Evolutionary conservation across 1,140 invertebrate species (phyloP), one percentile per base, ranked within the genome.

Genomic region (Caenorhabditis elegans): DNA sequence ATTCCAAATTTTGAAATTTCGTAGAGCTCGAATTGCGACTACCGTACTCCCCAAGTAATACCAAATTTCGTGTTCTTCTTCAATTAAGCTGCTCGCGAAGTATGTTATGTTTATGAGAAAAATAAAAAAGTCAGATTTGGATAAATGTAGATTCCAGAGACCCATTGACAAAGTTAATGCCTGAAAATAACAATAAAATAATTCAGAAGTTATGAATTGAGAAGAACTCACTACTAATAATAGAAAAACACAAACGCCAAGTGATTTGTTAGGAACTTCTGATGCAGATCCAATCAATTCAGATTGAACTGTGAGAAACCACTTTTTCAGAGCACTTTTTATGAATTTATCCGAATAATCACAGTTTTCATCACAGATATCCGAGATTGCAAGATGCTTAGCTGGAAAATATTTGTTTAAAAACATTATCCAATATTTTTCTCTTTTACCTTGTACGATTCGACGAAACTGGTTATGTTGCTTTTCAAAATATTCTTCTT

Each of bases 1-100:
- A 2, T 77, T 22, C 19, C 34, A n/a, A 8, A 3, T 51, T 28
- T 24, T 26, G 1, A 77, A 15, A 10, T 17, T 28, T 19, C 3
- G 22, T 19, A 48, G 11, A 2, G 19, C 34, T 15, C 13, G 26
- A 31, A 28, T 8, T 13, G 19, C 22, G 0, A 80, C 46, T 34
- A 48, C 47, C 0, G 43, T 49, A n/a, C 75, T 77, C 78, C 53
- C 24, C 28, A 48, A 26, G 31, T 49, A 82, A 28, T 28, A 88
- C 86, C 87, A 87, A 24, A 87, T 51, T 75, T 88, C 87, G 60
- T 87, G 87, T 75, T 87, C 86, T 48, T 87, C 87, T 60, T 87
- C 86, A 11, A 84, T 77, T n/a, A 85, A 87, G 51, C 87, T 88
- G 5, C 86, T 88, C 4, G 86, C 53, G 53, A 87, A 85, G 46